Evolutionary conservation across 1,140 invertebrate species (phyloP), one percentile per base, ranked within the genome.

Genomic region (Calycopis cecrops): DNA sequence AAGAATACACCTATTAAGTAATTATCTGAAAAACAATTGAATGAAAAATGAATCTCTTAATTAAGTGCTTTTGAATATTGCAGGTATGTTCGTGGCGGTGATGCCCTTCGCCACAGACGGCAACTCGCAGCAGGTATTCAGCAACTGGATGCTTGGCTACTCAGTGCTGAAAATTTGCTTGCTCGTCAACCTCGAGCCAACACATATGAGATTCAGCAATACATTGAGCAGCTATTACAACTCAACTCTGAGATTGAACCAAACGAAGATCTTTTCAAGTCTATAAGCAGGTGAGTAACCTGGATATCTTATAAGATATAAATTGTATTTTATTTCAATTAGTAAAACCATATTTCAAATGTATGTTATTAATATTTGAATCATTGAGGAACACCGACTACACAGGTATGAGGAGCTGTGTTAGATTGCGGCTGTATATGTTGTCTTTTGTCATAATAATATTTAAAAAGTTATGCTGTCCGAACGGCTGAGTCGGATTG

Each of bases 241-340:
- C 87, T 97, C 35, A 93, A 95, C 73, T 89, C 87, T 17, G 94
- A 98, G 87, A 91, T 97, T 0, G 95, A 97, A 73, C 91, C 92
- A 44, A 93, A 97, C 60, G 97, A 98, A 78, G 93, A 95, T 58
- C 77, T 97, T 0, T 98, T 98, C 77, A 97, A 98, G 79, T 92
- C 90, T 48, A 82, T 85, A 11, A 85, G 82, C 80, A 85, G 82
- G 82, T 86, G 52, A 14, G 55, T 53, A 10, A 9, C 12, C 40
- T 16, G 12, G 12, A 16, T 16, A 17, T 12, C 21, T 2, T 28
- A n/a, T n/a, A n/a, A n/a, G n/a, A n/a, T n/a, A n/a, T n/a, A n/a
- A n/a, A n/a, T n/a, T n/a, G 21, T 6, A 28, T 2, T 6, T 2
- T 28, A 6, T 28, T 28, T 28, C 21, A 28, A 28, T 28, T 3